These are phyloP conservation scores for Poecile atricapillus DNA, from an alignment of 2,113 vertebrate species.

Conservation along the genomic window DNA sequence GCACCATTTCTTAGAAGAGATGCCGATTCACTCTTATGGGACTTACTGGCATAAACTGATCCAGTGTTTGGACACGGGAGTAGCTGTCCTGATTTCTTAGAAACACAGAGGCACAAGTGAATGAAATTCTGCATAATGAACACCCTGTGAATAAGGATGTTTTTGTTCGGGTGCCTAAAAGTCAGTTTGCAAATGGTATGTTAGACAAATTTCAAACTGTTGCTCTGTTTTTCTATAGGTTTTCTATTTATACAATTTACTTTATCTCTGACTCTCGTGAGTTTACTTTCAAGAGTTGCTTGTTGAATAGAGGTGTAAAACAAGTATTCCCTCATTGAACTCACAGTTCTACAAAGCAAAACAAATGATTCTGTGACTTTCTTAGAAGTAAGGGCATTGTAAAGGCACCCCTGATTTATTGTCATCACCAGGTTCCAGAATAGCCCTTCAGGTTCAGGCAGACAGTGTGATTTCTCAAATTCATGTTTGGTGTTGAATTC, in stretches of 20 bases:
- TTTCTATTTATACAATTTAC: background rate
- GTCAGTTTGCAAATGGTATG: background rate
- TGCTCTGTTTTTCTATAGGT: background rate
- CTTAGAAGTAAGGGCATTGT: background rate
- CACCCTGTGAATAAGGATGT: background rate
- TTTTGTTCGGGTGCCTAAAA: background rate
- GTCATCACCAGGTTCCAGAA: background rate
- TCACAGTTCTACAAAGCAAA: background rate
- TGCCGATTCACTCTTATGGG: background rate
- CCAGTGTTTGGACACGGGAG: background rate
- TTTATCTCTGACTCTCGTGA: background rate
- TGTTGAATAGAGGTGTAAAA: background rate
- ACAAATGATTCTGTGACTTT: background rate
- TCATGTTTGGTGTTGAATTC: background rate
- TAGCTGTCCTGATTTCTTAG: constrained; percentile 5
- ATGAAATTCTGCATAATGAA: background rate
- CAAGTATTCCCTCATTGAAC: background rate
- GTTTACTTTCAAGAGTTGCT: background rate
- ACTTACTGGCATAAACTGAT: background rate
- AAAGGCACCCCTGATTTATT: background rate
- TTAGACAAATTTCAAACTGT: background rate
- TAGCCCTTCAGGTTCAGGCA: background rate
- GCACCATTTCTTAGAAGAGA: background rate
- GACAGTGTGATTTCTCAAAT: background rate
- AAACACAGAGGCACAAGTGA: background rate